Evolutionary conservation across 2,888 invertebrate genomes (phyloP).

Genomic region (Cheilosia grossa): DNA sequence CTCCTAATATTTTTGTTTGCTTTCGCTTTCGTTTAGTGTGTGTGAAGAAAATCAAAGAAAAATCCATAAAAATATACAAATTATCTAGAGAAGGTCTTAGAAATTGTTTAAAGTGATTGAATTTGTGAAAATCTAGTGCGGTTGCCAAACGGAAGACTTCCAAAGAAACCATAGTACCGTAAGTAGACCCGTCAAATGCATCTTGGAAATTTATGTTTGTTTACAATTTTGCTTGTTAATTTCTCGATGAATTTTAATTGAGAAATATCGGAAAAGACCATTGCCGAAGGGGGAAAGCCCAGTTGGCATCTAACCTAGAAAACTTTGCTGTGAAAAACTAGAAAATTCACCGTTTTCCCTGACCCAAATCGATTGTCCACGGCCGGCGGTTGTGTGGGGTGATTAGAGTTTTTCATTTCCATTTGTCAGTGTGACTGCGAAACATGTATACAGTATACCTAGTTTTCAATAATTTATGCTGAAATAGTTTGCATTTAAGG

Average conservation of each 20-base stretch:
- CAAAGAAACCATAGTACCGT: conserved; percentile 9
- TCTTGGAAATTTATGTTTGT: conserved; percentile 29
- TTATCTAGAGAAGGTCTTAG: not conserved
- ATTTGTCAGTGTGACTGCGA: too few species aligned
- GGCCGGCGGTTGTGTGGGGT: not conserved
- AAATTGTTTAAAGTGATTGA: conserved; percentile 6
- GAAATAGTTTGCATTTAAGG: conserved; percentile 4
- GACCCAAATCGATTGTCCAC: conserved; percentile 40
- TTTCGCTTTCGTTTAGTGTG: conserved; percentile 2
- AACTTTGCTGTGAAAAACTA: conserved; percentile 27
- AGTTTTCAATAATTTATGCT: conserved; percentile 9
- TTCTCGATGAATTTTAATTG: conserved; percentile 4
- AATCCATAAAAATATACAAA: conserved; percentile 5
- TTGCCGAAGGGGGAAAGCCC: not conserved
- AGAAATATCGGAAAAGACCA: not conserved
- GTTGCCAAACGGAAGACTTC: not conserved
- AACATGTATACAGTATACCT: too few species aligned
- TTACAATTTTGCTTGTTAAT: conserved; percentile 29
- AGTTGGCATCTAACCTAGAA: conserved; percentile 18
- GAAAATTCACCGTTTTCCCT: conserved; percentile 54
- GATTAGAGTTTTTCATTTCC: not conserved
- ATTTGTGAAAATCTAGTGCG: conserved; percentile 15
- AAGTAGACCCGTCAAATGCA: conserved; percentile 33
- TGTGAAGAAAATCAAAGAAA: conserved; percentile 1
- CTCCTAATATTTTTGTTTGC: conserved; percentile 22